Conservation (phyloP, 2,797 vertebrate species). For the Pangasius larnaudii region DNA sequence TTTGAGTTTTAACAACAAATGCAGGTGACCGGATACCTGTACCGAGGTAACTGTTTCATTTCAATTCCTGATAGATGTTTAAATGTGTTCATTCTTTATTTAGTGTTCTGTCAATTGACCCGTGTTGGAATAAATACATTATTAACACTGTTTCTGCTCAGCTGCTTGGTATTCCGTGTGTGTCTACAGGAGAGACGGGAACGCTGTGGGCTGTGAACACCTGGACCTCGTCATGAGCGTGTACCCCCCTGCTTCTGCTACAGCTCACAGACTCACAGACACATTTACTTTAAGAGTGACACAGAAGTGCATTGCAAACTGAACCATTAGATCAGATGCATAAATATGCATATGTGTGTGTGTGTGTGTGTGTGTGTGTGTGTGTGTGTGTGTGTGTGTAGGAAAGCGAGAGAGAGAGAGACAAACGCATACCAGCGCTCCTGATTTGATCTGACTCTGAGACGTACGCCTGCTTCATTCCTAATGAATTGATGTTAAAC, state of each 20-base stretch:
- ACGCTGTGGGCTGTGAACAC: not conserved
- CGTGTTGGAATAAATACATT: not conserved
- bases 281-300: not conserved
- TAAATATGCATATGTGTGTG: not conserved
- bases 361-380: conserved; percentile 1
- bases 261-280: not conserved
- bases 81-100: not conserved
- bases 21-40: too few species aligned
- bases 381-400: not conserved
- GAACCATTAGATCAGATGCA: not conserved
- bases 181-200: not conserved
- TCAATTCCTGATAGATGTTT: not conserved
- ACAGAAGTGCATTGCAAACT: not conserved
- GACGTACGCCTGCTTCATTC: not conserved
- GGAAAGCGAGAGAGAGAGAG: not conserved
- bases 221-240: not conserved
- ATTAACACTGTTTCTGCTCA: not conserved
- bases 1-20: not conserved
- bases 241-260: not conserved
- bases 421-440: not conserved
- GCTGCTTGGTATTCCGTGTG: not conserved
- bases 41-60: too few species aligned
- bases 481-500: not conserved
- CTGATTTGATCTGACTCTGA: not conserved
- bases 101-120: not conserved